Evolutionary conservation across 2,797 vertebrate genomes (phyloP).

Genomic region (Gobio occitaniae): DNA sequence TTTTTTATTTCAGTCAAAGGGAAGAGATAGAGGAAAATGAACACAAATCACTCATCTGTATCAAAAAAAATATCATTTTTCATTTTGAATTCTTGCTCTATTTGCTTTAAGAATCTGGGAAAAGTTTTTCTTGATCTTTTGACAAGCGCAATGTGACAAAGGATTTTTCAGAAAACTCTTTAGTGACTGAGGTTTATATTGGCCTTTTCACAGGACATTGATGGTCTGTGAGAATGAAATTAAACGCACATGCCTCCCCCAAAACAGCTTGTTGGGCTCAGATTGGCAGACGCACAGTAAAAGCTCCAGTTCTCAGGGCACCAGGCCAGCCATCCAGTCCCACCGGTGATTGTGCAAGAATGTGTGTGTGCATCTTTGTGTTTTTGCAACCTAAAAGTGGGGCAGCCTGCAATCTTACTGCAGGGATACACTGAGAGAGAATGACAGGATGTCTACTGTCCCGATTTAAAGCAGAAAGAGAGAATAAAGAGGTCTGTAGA

Average conservation of each 20-base stretch:
- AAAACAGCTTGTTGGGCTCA: conserved; percentile 29
- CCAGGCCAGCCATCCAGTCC: conserved; percentile 31
- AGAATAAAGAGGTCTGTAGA: conserved; percentile 11
- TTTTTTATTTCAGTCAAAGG: conserved; percentile 12
- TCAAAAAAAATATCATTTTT: conserved; percentile 3
- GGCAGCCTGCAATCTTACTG: conserved; percentile 7
- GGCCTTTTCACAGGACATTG: conserved; percentile 5
- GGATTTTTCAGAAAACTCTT: conserved; percentile 1
- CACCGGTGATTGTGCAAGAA: conserved; percentile 25
- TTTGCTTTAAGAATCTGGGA: neutral
- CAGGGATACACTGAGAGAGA: conserved; percentile 25
- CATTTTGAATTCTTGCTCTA: neutral
- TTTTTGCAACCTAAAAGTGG: conserved; percentile 38
- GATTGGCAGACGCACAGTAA: neutral
- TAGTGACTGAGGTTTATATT: conserved; percentile 27
- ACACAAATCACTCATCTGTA: neutral
- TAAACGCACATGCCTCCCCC: conserved; percentile 21
- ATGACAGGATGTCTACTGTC: conserved; percentile 24
- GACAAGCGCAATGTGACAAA: conserved; percentile 20
- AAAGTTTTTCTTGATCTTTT: conserved; percentile 31
- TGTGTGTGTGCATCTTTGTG: conserved; percentile 31
- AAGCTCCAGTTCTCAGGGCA: conserved; percentile 43
- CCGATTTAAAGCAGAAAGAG: conserved; percentile 15
- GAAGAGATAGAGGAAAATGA: neutral
- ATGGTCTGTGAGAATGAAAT: conserved; percentile 39